Conservation (phyloP, 2,888 invertebrate genomes). For the Xestobium rufovillosum region DNA sequence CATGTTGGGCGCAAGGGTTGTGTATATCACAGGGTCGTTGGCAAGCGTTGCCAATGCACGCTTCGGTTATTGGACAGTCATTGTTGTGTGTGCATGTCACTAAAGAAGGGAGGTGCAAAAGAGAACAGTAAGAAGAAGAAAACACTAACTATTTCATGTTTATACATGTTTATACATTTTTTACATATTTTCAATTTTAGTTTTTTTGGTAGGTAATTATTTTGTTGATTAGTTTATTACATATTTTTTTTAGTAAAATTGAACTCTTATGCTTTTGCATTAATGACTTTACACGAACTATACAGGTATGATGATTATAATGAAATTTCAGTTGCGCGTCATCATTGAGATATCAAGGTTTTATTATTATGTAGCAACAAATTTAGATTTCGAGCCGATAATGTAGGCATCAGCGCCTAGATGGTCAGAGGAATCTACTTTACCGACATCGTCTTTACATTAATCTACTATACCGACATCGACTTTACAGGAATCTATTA, state of each 20-base stretch:
- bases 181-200: constrained; percentile 7
- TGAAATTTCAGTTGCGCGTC: too few relatives aligned
- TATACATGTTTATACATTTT: constrained; percentile 16
- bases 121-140: constrained; percentile 27
- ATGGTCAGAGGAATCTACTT: too few relatives aligned
- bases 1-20: constrained; percentile 76
- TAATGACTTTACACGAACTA: not conserved
- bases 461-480: too few relatives aligned
- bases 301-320: constrained; percentile 5
- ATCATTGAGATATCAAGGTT: too few relatives aligned
- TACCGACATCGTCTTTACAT: too few relatives aligned
- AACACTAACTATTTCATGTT: constrained; percentile 25
- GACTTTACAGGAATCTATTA: too few relatives aligned
- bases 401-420: too few relatives aligned
- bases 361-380: too few relatives aligned
- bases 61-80: constrained; percentile 79
- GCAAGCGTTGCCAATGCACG: constrained; percentile 78
- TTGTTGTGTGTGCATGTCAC: constrained; percentile 81
- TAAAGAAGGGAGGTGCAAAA: constrained; percentile 47
- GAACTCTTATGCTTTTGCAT: not conserved
- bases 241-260: constrained; percentile 14
- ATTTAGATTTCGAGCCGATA: too few relatives aligned
- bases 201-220: constrained; percentile 5
- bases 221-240: constrained; percentile 18
- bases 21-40: constrained; percentile 80